Evolutionary conservation across 2,888 invertebrate genomes (phyloP).

Genomic region (Sminthurides aquaticus): DNA sequence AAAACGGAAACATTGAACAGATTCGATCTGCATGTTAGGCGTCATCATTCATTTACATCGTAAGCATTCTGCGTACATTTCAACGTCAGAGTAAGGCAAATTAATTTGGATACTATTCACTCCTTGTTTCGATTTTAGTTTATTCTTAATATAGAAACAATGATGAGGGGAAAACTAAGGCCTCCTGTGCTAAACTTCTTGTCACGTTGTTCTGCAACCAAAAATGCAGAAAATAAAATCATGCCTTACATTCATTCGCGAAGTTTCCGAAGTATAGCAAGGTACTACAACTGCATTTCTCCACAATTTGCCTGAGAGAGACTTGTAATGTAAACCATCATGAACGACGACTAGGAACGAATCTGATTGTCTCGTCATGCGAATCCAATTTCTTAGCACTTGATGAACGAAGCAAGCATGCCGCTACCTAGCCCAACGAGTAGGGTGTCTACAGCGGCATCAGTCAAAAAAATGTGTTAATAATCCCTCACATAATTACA

Average conservation of each 20-base stretch:
- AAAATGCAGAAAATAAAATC: too few species aligned
- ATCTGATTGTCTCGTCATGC: constrained; percentile 55
- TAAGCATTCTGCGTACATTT: too few species aligned
- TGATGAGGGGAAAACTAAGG: constrained; percentile 85
- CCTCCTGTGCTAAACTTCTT: constrained; percentile 77
- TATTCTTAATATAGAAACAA: constrained; percentile 70
- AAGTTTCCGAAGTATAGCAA: too few species aligned
- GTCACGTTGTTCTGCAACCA: too few species aligned
- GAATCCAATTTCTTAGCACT: constrained; percentile 79
- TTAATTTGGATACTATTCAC: constrained; percentile 80
- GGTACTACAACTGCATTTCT: too few species aligned
- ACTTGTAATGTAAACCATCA: constrained; percentile 65
- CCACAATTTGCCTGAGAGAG: too few species aligned
- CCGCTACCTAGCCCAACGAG: constrained; percentile 92
- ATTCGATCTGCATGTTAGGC: constrained; percentile 57
- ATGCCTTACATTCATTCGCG: too few species aligned
- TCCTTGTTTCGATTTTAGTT: constrained; percentile 57
- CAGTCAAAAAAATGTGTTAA: constrained; percentile 33
- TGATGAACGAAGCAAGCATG: constrained; percentile 75
- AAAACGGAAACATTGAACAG: constrained; percentile 58
- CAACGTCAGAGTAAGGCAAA: constrained; percentile 67
- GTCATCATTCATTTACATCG: too few species aligned
- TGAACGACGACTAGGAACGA: constrained; percentile 63
- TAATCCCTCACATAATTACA: constrained; percentile 47
- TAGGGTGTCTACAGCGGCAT: constrained; percentile 48